Base-by-base conservation (phyloP, 2,888 invertebrate genomes). In the Latrodectus elegans region DNA sequence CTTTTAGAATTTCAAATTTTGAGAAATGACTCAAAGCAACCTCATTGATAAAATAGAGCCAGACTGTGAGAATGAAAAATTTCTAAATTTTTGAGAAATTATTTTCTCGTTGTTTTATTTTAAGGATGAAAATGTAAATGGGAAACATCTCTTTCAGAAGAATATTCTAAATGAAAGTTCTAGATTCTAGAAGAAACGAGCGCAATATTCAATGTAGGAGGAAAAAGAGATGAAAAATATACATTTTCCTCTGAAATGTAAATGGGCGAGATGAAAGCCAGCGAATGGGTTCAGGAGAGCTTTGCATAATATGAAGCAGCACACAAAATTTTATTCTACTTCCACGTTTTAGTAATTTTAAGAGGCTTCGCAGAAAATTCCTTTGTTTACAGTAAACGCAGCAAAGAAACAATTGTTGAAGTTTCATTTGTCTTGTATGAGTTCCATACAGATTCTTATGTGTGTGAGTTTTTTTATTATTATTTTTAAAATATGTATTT, bases 301-400 rank as follows among this genome's bases (percentile, higher is more conserved):
- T 82, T 82, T 75, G 82, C 82, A 82, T 82, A 75, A 75, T 75
- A 70, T 67, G 75, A 51, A 75, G 70, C 55, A 68, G 82, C 67
- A 73, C 67, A 74, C 73, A 12, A 51, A 26, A 11, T 38, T 38
- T 15, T 12, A 60, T 60, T 60, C n/a, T 60, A 15, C 60, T 60
- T 60, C 60, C 60, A 2, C 60, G 60, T 60, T n/a, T 60, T 60
- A 15, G 60, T 60, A 60, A 75, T 82, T 75, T 75, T 11, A n/a
- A 68, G 60, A 55, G 55, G 52, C 53, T 75, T 55, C 68, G 22
- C 26, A 49, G 26, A 51, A 53, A 74, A n/a, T 26, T 53, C 38
- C 49, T 70, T 55, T 73, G 14, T 55, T 11, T 49, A 22, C 60
- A 22, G n/a, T 71, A 60, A 55, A 15, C 71, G 73, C 67, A 74